Conservation (phyloP, 2,113 vertebrate species). For the Rhizomys pruinosus region DNA sequence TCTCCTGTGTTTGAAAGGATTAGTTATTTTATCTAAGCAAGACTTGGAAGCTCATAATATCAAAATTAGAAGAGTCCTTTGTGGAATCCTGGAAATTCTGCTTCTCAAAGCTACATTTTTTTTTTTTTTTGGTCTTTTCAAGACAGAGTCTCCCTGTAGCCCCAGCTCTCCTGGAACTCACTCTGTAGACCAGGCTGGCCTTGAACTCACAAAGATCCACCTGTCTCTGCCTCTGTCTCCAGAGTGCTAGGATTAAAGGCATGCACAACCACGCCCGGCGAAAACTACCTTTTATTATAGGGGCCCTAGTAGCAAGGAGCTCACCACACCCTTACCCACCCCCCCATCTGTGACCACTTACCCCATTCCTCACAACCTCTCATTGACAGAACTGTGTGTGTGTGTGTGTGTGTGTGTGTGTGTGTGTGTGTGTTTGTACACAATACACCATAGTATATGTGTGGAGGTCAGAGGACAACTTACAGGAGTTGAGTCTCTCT, state of each 20-base stretch:
- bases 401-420: not conserved
- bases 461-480: not conserved
- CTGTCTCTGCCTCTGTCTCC: too few species aligned
- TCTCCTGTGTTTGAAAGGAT: not conserved
- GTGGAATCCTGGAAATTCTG: not conserved
- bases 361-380: not conserved
- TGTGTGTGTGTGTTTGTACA: not conserved
- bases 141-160: too few species aligned
- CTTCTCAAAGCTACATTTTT: constrained; percentile 5
- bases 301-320: not conserved
- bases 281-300: not conserved
- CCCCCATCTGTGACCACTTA: too few species aligned
- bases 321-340: too few species aligned
- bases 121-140: too few species aligned
- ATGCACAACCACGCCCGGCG: too few species aligned
- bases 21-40: not conserved
- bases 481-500: not conserved
- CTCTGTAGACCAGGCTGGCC: too few species aligned
- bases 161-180: too few species aligned
- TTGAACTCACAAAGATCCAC: too few species aligned
- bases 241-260: too few species aligned
- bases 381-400: not conserved
- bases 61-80: not conserved
- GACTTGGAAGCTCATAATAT: not conserved
- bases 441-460: not conserved